phyloP scores from a whole-genome alignment of 2,797 vertebrate genomes.

The Peromyscus eremicus region DNA sequence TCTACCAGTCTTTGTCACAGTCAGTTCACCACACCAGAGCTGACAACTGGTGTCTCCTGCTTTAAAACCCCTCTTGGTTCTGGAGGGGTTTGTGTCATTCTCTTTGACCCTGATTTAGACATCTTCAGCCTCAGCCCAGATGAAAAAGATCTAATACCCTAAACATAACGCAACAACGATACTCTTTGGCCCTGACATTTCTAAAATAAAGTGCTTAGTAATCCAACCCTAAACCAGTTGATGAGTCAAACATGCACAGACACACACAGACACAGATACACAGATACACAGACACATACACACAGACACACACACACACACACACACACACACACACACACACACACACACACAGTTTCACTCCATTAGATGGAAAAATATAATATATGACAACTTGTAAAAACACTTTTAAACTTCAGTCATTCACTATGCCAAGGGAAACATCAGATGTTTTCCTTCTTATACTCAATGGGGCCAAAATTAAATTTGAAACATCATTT shows the following conservation, averaged over 20 bases:
- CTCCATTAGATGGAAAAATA: neutral
- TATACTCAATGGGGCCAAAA: neutral
- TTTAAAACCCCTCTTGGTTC: neutral
- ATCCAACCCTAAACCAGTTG: neutral
- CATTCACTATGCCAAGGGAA: neutral
- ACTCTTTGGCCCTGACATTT: neutral
- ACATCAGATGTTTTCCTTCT: neutral
- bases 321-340: neutral
- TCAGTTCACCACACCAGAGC: neutral
- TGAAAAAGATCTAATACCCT: neutral
- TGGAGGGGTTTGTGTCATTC: neutral
- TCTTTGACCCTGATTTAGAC: neutral
- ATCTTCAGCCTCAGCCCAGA: neutral
- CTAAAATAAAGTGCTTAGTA: neutral
- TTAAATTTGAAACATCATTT: neutral
- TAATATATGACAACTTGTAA: neutral
- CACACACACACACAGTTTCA: neutral
- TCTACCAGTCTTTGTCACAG: too few species aligned
- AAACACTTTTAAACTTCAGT: neutral
- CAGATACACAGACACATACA: neutral
- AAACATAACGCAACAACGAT: neutral
- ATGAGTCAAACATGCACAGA: neutral
- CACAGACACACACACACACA: neutral
- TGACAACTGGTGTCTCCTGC: neutral
- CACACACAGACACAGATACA: neutral